Evolutionary conservation across 2,888 invertebrate genomes (phyloP), one percentile per base, ranked within the genome.

Genomic region (Nemapogon koenigi): DNA sequence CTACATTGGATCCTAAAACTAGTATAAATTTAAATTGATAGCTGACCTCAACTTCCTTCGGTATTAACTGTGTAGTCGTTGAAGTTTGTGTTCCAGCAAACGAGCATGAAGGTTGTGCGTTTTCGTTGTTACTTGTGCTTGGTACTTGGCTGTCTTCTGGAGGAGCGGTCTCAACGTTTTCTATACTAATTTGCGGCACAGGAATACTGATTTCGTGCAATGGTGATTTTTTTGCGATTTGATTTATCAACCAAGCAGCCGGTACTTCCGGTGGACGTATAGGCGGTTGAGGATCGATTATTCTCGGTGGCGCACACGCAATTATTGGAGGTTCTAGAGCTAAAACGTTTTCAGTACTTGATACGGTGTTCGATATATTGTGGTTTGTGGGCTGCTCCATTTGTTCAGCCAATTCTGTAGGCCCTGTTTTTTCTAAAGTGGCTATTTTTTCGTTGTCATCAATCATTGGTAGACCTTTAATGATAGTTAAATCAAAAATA

Each of bases 41-140:
- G 64, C 78, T 78, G 69, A 78, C 78, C 78, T 78, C 78, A 46
- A 73, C 73, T 69, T 78, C 78, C 65, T 69, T 68, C 8, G 68
- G 68, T 56, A 67, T 73, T 45, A 68, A 65, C 46, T 66, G 75
- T 40, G 61, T 48, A 41, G 53, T 45, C 29, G 29, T 43, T 7
- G 46, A 41, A 3, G 37, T 11, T 28, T 22, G 37, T 39, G 62
- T 56, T 39, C 49, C 59, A 50, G 18, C n/a, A 18, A 60, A 73
- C 15, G 78, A 78, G 49, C 78, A 76, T 44, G 78, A 72, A 22
- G 78, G 72, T 46, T 66, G 66, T 36, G 62, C 59, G 36, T 73
- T 68, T 29, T 46, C 49, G 32, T 50, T 41, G 18, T 48, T 55
- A 51, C 43, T 50, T 53, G 51, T 25, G 29, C 16, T 14, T 7